Evolutionary conservation across 2,797 vertebrate genomes (phyloP), one percentile per base, ranked within the genome.

Genomic region (Telmatherina bonti): DNA sequence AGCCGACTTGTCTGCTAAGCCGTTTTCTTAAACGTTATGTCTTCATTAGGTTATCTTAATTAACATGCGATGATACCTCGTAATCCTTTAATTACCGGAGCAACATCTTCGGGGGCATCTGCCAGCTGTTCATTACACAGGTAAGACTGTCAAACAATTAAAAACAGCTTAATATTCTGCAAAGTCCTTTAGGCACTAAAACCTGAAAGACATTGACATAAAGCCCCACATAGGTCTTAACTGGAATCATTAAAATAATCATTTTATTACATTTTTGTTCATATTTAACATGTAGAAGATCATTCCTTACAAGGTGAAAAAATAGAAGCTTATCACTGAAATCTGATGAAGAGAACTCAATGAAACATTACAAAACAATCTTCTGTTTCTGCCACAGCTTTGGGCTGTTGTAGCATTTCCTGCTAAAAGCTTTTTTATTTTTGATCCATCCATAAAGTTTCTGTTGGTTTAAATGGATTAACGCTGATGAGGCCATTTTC

Each of bases 31-130:
- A 81, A 82, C 59, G 69, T 70, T 75, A 71, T 72, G 67, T 78
- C 70, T 77, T 72, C 76, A 81, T 86, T 81, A 87, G 72, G 82
- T 89, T 89, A 91, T 91, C 88, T 92, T 90, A 92, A 93, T 93
- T 87, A 91, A 83, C 78, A 79, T 83, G 76, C 29, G 54, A 85
- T 83, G 81, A 86, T 89, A 82, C 79, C 51, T 74, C 60, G 76
- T 89, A 85, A 92, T 88, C 87, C 83, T 65, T 72, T 78, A 85
- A 85, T 90, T 91, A 88, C 68, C 59, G 58, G 54, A 82, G 79
- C 67, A 86, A 79, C 78, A 87, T 90, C 78, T 79, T 78, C 47
- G 38, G 71, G 76, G 82, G 82, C 76, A 89, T 89, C 89, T 87
- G 79, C 64, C 4, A 29, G 43, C 79, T 54, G 7, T 67, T 79